Evolutionary conservation across 2,113 vertebrate genomes (phyloP), one percentile per base, ranked within the genome.

Genomic region (Callopanchax toddi): DNA sequence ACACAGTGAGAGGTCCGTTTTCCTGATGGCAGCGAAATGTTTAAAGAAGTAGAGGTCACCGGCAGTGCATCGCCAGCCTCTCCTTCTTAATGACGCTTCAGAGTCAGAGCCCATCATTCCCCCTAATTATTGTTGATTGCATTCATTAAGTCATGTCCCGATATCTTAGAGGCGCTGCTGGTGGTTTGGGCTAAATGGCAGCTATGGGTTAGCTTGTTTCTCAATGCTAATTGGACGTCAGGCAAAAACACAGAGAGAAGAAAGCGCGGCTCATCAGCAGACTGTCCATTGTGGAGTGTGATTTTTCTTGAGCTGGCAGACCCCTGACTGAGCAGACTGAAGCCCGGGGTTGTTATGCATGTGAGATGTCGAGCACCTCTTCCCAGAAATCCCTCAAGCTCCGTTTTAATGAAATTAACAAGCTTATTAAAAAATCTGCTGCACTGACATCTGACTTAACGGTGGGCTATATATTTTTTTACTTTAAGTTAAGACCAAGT

Each of bases 41-140:
- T 87, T 75, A 82, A 84, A 79, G 65, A 74, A 68, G 68, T 67
- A 60, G 85, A 85, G 88, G 90, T 92, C 87, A 87, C 43, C 43
- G 63, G 61, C 74, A 67, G 84, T 72, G 82, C 72, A 68, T 72
- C 60, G 60, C 21, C 79, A 82, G 69, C 80, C 74, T 74, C 78
- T 82, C 83, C 73, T 73, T 68, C 81, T 73, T 89, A 88, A 91
- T 85, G 79, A 88, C 73, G 52, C 79, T 78, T 88, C 81, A 86
- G 82, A 87, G 78, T 85, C 82, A 88, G 85, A 85, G 79, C 71
- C 80, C 78, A 87, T 90, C 81, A 88, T 90, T 90, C 78, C 71
- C 76, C 84, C 84, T 92, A 93, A 92, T 92, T 92, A 90, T 87
- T 88, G 85, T 86, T 90, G 90, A 92, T 92, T 92, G 86, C 85